Percentiles rank a stretch among this genome's conserved stretches.
These are phyloP conservation scores for Vannuccia rotundouncinata DNA, from an alignment of 2,888 invertebrate genomes.

Conservation along the genomic window DNA sequence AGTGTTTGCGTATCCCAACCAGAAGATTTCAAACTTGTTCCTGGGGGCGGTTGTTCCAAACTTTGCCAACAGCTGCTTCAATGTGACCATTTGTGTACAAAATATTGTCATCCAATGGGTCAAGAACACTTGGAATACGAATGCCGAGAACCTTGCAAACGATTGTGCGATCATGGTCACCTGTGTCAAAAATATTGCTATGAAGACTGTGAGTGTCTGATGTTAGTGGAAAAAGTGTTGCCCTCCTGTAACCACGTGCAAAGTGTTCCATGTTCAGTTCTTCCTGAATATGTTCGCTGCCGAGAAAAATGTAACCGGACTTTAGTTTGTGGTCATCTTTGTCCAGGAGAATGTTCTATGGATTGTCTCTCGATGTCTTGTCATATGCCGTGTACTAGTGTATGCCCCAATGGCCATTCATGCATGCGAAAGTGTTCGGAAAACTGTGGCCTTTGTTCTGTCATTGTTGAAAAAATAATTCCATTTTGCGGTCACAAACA, in stretches of 20 bases:
- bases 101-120: conserved; percentile 64
- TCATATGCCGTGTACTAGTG: not conserved
- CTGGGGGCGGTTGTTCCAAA: conserved; percentile 61
- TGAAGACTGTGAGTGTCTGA: conserved; percentile 27
- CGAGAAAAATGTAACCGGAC: conserved; percentile 41
- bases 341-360: not conserved
- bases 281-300: not conserved
- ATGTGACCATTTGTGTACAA: conserved; percentile 65
- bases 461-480: not conserved
- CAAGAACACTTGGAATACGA: conserved; percentile 59
- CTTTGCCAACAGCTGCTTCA: conserved; percentile 60
- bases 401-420: not conserved
- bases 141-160: conserved; percentile 44
- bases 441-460: not conserved
- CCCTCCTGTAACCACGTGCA: conserved; percentile 47
- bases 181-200: conserved; percentile 27
- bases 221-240: conserved; percentile 41
- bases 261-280: conserved; percentile 55
- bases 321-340: conserved; percentile 44
- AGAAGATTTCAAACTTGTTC: conserved; percentile 44
- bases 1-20: conserved; percentile 34
- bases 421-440: not conserved
- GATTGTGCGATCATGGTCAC: conserved; percentile 42
- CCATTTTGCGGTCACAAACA: not conserved
- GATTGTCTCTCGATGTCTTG: not conserved